These are phyloP conservation scores for Mirounga angustirostris DNA, from an alignment of 2,113 vertebrate genomes.

Conservation along the genomic window DNA sequence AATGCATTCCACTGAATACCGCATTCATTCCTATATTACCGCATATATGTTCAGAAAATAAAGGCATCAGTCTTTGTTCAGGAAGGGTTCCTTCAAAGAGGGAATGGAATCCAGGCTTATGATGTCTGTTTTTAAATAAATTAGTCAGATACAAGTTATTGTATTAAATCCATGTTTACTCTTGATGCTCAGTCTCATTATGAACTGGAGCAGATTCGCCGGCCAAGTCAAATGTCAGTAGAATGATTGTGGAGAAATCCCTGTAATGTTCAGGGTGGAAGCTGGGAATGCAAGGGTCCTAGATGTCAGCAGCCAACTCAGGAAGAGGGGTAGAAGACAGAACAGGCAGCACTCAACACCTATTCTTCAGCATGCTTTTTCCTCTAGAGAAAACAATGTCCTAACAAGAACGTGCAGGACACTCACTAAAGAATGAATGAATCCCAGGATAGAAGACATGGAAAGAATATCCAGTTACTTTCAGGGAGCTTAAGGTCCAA, in stretches of 20 bases:
- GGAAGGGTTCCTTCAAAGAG: not conserved
- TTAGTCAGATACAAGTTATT: not conserved
- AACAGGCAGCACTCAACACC: not conserved
- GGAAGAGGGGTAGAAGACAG: not conserved
- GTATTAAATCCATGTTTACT: not conserved
- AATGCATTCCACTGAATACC: not conserved
- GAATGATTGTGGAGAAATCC: not conserved
- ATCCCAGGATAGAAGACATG: not conserved
- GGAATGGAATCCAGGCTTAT: not conserved
- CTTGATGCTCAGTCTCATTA: not conserved
- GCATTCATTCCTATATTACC: not conserved
- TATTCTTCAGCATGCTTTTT: not conserved
- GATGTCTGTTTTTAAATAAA: constrained; percentile 11
- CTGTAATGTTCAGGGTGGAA: not conserved
- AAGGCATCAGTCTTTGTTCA: not conserved
- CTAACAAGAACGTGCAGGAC: not conserved
- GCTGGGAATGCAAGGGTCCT: not conserved
- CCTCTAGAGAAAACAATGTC: not conserved
- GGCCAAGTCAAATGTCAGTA: not conserved
- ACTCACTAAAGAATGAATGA: not conserved
- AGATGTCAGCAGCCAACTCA: not conserved
- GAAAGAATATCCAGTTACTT: not conserved
- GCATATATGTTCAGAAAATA: not conserved
- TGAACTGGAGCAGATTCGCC: not conserved
- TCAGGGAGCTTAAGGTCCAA: not conserved